These are phyloP conservation scores for Hirtodrosophila confusa DNA, from an alignment of 2,888 invertebrate species.

Conservation along the genomic window DNA sequence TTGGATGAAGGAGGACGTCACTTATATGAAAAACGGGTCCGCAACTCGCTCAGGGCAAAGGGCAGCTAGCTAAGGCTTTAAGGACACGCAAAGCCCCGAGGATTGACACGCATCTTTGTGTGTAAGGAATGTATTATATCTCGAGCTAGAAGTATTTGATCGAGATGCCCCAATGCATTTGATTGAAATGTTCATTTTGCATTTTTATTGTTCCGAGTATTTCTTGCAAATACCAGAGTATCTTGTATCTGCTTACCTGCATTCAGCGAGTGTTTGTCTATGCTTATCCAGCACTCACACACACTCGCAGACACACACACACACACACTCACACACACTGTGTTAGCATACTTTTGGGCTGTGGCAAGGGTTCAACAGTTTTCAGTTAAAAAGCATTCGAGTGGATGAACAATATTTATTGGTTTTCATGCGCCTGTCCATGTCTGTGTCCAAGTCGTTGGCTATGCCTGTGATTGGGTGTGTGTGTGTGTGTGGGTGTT, in stretches of 20 bases:
- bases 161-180: slow-evolving; percentile 29
- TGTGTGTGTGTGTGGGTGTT: neutral
- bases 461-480: slow-evolving; percentile 12
- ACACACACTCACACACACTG: neutral
- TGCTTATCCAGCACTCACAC: slow-evolving; percentile 26
- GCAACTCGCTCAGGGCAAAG: slow-evolving; percentile 8
- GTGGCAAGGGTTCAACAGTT: slow-evolving; percentile 73
- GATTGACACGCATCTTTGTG: too few species aligned
- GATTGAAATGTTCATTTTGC: slow-evolving; percentile 49
- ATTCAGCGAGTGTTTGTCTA: slow-evolving; percentile 24
- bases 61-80: slow-evolving; percentile 15
- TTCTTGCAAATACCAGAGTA: too few species aligned
- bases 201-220: slow-evolving; percentile 22
- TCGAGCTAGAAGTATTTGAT: neutral
- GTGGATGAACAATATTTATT: slow-evolving; percentile 81
- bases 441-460: slow-evolving; percentile 27
- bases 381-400: slow-evolving; percentile 78
- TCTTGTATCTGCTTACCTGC: slow-evolving; percentile 8
- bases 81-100: slow-evolving; percentile 11
- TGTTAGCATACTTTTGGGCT: slow-evolving; percentile 36
- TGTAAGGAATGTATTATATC: too few species aligned
- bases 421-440: slow-evolving; percentile 68
- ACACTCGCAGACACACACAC: slow-evolving; percentile 9
- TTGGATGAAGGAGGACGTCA: slow-evolving; percentile 17
- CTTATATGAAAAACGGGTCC: slow-evolving; percentile 55